These are phyloP conservation scores for Anas georgica DNA, from an alignment of 2,797 vertebrate genomes.

Conservation along the genomic window DNA sequence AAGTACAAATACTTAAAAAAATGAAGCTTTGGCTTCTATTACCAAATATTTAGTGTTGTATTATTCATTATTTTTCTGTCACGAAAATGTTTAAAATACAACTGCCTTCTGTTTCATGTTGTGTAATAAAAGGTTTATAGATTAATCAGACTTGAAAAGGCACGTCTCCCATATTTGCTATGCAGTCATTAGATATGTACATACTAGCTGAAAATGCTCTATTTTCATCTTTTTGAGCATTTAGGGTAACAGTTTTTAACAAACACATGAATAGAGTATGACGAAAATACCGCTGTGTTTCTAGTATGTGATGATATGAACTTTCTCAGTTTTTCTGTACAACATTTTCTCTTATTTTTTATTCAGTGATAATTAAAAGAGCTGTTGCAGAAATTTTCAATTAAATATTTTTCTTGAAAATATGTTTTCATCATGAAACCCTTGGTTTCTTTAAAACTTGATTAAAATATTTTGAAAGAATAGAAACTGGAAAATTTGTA, in stretches of 20 bases:
- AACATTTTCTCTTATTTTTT: slow-evolving; percentile 34
- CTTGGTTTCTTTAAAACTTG: background rate
- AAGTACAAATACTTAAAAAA: background rate
- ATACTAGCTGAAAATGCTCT: slow-evolving; percentile 4
- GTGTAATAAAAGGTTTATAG: background rate
- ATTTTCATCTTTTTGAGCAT: slow-evolving; percentile 35
- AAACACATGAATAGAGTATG: background rate
- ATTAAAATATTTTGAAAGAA: slow-evolving; percentile 34
- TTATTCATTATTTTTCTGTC: background rate
- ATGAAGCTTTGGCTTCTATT: background rate
- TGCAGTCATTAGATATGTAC: background rate
- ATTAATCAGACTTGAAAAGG: slow-evolving; percentile 14
- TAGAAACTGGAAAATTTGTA: background rate
- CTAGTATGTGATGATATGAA: slow-evolving; percentile 16
- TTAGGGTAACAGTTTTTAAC: slow-evolving; percentile 28
- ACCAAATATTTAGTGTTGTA: background rate
- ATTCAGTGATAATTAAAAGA: slow-evolving; percentile 61
- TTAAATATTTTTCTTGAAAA: slow-evolving; percentile 33
- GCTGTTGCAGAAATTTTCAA: slow-evolving; percentile 15
- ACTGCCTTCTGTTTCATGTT: background rate
- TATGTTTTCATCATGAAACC: slow-evolving; percentile 24
- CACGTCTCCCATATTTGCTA: background rate
- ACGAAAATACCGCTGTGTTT: slow-evolving; percentile 1
- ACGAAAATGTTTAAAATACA: background rate
- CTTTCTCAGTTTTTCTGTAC: slow-evolving; percentile 34